These are phyloP conservation scores for Dascyllus trimaculatus DNA, from an alignment of 2,113 vertebrate species.

Conservation along the genomic window DNA sequence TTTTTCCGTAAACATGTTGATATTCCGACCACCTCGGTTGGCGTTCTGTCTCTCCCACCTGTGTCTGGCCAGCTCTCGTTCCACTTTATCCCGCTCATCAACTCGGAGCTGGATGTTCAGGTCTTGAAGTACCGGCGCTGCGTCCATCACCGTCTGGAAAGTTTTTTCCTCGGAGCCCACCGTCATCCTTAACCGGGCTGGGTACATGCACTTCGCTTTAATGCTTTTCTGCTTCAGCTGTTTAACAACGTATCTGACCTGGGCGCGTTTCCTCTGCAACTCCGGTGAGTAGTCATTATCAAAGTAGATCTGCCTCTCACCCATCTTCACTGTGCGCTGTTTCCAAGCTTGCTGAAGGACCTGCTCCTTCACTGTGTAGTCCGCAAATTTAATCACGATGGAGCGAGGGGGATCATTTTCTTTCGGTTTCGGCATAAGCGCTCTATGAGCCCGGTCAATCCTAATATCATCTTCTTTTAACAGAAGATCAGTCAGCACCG, in stretches of 20 bases:
- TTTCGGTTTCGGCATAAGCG: too few relatives aligned
- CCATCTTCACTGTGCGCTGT: slow-evolving; percentile 13
- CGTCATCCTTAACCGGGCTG: slow-evolving; percentile 4
- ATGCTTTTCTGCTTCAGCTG: slow-evolving; percentile 8
- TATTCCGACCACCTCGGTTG: too few relatives aligned
- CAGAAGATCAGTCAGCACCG: background rate
- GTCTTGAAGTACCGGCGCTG: background rate
- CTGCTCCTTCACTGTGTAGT: slow-evolving; percentile 12
- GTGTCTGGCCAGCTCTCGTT: too few relatives aligned
- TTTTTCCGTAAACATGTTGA: too few relatives aligned
- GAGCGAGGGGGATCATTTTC: slow-evolving; percentile 6
- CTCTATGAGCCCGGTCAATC: too few relatives aligned
- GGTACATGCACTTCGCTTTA: slow-evolving; percentile 8
- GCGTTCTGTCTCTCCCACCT: too few relatives aligned
- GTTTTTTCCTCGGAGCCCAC: slow-evolving; percentile 16
- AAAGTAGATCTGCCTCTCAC: slow-evolving; percentile 12
- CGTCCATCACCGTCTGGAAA: slow-evolving; percentile 14
- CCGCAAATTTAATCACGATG: background rate
- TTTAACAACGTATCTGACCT: slow-evolving; percentile 16
- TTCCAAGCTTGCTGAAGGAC: background rate
- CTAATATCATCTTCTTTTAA: background rate
- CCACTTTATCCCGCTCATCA: background rate
- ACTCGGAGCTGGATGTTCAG: background rate
- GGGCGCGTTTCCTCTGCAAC: slow-evolving; percentile 13
- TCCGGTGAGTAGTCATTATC: slow-evolving; percentile 17